Evolutionary conservation across 2,888 invertebrate genomes (phyloP).

Genomic region (Neoaliturus tenellus): DNA sequence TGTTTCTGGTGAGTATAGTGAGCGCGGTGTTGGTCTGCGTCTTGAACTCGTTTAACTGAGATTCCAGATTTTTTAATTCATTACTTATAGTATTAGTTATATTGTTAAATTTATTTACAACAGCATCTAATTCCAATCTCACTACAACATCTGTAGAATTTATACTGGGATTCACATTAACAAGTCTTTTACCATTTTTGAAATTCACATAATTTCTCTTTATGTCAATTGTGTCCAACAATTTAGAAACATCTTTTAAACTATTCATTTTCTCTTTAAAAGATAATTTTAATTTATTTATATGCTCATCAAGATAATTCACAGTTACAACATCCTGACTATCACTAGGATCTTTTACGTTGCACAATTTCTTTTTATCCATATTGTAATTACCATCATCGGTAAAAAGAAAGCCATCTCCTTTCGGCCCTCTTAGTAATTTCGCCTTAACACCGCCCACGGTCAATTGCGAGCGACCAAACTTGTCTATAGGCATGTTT

Average conservation of each 20-base stretch:
- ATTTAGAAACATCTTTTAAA: not conserved
- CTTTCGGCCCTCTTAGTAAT: not conserved
- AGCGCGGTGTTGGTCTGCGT: not conserved
- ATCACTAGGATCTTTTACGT: not conserved
- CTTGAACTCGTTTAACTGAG: not conserved
- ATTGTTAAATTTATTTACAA: not conserved
- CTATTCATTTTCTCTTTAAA: not conserved
- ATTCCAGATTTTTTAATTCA: not conserved
- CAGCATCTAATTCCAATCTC: not conserved
- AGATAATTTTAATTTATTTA: not conserved
- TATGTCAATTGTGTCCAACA: not conserved
- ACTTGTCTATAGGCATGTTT: not conserved
- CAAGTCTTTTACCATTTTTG: not conserved
- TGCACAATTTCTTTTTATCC: not conserved
- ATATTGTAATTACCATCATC: slow-evolving; percentile 5
- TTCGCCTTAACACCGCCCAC: not conserved
- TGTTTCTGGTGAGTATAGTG: not conserved
- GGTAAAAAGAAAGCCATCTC: not conserved
- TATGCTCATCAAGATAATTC: not conserved
- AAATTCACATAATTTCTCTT: not conserved
- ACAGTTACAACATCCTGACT: not conserved
- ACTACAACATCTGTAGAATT: not conserved
- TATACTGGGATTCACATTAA: not conserved
- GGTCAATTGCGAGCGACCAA: not conserved
- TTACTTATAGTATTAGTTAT: not conserved